A percentile compares a stretch with the other conserved stretches of the same genome.
Conservation (phyloP, 2,888 invertebrate species). For the Hypercompe scribonia region DNA sequence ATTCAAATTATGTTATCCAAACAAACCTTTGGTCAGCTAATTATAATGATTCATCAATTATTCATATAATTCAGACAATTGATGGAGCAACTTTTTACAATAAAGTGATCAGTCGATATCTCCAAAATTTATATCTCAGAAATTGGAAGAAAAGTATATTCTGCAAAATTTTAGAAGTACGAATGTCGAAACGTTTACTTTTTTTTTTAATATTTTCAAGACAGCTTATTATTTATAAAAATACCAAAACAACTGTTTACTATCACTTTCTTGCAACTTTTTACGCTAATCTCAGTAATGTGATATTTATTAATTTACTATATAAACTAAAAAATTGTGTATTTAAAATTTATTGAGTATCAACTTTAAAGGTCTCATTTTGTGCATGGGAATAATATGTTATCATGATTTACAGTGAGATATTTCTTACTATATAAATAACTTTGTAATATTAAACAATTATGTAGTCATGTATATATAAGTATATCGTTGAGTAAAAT, state of each 20-base stretch:
- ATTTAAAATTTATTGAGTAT: background rate
- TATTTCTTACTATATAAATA: conserved; percentile 38
- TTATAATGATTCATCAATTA: background rate
- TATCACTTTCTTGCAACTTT: conserved; percentile 3
- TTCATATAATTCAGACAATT: background rate
- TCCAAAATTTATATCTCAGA: background rate
- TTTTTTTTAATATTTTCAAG: background rate
- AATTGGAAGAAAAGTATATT: conserved; percentile 11
- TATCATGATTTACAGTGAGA: conserved; percentile 24
- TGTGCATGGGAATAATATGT: background rate
- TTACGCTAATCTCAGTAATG: background rate
- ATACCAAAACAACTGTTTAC: background rate
- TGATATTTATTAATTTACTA: conserved; percentile 8
- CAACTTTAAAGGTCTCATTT: background rate
- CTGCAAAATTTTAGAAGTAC: conserved; percentile 26
- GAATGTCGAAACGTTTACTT: background rate
- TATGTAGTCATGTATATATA: conserved; percentile 73
- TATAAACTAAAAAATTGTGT: background rate
- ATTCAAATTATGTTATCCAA: background rate
- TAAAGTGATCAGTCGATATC: no score
- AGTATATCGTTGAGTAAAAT: conserved; percentile 73
- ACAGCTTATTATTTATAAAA: background rate
- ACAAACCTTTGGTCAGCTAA: no score
- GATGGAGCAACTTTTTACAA: background rate
- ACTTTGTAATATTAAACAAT: conserved; percentile 44